These are phyloP conservation scores for Cantharis lateralis DNA, from an alignment of 2,888 invertebrate genomes.

Conservation along the genomic window DNA sequence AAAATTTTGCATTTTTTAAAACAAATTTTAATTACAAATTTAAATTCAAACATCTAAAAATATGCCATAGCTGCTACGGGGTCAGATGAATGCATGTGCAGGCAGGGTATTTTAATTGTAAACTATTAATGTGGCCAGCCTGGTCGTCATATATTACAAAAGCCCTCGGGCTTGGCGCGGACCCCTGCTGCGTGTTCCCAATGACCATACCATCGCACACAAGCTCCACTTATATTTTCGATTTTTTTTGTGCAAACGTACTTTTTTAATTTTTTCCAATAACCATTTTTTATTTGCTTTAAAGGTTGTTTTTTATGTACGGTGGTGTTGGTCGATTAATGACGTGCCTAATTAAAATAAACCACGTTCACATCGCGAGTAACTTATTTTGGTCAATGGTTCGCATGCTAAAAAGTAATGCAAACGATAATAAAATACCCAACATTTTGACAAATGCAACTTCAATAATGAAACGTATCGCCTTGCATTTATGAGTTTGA, in stretches of 20 bases:
- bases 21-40: neutral
- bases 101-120: slow-evolving; percentile 47
- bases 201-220: slow-evolving; percentile 47
- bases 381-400: slow-evolving; percentile 40
- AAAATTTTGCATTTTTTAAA: slow-evolving; percentile 21
- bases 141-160: slow-evolving; percentile 52
- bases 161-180: slow-evolving; percentile 49
- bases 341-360: slow-evolving; percentile 13
- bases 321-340: slow-evolving; percentile 11
- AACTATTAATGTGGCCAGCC: slow-evolving; percentile 49
- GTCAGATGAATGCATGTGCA: slow-evolving; percentile 27
- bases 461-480: slow-evolving; percentile 44
- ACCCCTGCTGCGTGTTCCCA: slow-evolving; percentile 52
- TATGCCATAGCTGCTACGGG: neutral
- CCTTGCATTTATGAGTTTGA: slow-evolving; percentile 36
- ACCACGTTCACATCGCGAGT: neutral
- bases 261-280: slow-evolving; percentile 18
- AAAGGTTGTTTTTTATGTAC: neutral
- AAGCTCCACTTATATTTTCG: slow-evolving; percentile 24
- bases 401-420: slow-evolving; percentile 50
- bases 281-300: neutral
- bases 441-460: slow-evolving; percentile 47
- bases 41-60: neutral
- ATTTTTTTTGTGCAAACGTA: slow-evolving; percentile 17
- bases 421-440: slow-evolving; percentile 45